Percentiles rank a stretch among this genome's conserved stretches.
Evolutionary conservation across 2,888 invertebrate genomes (phyloP).

Genomic region (Drosophila trichaetosa): DNA sequence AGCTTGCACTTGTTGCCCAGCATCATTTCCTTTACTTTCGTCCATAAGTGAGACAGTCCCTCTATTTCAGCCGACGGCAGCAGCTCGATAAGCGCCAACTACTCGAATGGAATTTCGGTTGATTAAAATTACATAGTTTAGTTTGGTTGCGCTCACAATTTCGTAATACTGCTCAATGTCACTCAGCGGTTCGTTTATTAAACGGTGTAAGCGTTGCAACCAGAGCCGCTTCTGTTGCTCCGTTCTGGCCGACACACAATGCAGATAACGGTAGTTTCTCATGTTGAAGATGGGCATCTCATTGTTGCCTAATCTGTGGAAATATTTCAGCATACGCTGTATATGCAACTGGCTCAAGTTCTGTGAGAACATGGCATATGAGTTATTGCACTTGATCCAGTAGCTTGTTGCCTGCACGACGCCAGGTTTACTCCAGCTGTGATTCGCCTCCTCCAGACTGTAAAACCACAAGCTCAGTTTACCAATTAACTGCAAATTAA

Average conservation of each 20-base stretch:
- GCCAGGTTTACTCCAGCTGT: constrained; percentile 34
- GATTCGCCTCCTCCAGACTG: constrained; percentile 43
- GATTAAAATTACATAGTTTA: neutral
- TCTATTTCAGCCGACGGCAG: constrained; percentile 14
- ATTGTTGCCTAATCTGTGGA: constrained; percentile 33
- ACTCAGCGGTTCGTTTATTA: constrained; percentile 10
- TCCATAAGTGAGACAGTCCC: constrained; percentile 27
- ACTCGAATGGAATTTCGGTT: neutral
- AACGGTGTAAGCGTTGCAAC: constrained; percentile 35
- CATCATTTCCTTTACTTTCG: constrained; percentile 18
- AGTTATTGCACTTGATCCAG: constrained; percentile 58
- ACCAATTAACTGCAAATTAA: neutral
- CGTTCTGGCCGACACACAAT: constrained; percentile 21
- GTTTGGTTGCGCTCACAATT: constrained; percentile 41
- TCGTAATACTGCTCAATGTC: constrained; percentile 61
- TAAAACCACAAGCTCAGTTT: neutral
- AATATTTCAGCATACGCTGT: constrained; percentile 57
- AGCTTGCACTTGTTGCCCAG: constrained; percentile 10
- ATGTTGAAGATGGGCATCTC: constrained; percentile 25
- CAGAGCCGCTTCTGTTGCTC: constrained; percentile 25
- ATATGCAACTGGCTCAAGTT: constrained; percentile 54
- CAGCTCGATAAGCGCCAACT: constrained; percentile 52
- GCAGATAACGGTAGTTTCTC: constrained; percentile 43
- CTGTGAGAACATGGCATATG: constrained; percentile 57
- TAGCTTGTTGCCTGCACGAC: constrained; percentile 25